Percentiles rank a stretch among this genome's conserved stretches.
These are phyloP conservation scores for rabbit (Oryctolagus cuniculus) DNA, from an alignment of 2,113 vertebrate species.

Conservation along the genomic window mOryCun1.1 NC_091442.1:13504001-13504500, in stretches of 20 bases:
- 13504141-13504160: background rate
- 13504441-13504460: background rate
- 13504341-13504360: background rate
- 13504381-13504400: background rate
- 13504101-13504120: background rate
- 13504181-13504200: background rate
- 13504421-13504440: background rate
- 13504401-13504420: background rate
- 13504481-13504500: background rate
- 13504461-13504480: background rate
- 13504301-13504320: background rate
- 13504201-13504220: background rate
- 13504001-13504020: background rate
- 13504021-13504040: background rate
- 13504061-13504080: background rate
- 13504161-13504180: background rate
- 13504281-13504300: background rate
- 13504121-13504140: background rate
- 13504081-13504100: background rate
- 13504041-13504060: background rate
- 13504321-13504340: background rate
- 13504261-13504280: background rate
- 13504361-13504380: background rate
- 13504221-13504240: background rate
- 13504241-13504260: conserved; percentile 60